phyloP scores from a whole-genome alignment of 2,888 invertebrate genomes.

The Protonemura montana region DNA sequence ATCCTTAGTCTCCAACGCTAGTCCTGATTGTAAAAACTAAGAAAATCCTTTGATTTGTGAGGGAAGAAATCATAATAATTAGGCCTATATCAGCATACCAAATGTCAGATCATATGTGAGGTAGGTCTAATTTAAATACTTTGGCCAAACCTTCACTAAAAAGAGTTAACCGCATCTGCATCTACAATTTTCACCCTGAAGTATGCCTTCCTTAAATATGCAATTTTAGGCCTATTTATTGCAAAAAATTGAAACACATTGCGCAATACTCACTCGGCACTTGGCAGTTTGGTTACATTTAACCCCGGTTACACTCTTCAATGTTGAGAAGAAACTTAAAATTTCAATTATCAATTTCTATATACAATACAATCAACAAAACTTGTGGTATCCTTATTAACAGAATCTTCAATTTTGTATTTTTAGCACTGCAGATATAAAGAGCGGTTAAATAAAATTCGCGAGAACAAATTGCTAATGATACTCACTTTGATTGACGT shows the following conservation, averaged over 20 bases:
- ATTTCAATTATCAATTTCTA: no score
- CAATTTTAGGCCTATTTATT: not conserved
- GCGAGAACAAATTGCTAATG: not conserved
- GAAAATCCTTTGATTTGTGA: not conserved
- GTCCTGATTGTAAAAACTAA: no score
- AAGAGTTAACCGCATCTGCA: not conserved
- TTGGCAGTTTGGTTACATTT: no score
- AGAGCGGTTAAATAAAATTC: not conserved
- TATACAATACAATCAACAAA: no score
- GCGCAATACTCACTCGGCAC: not conserved
- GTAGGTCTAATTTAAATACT: not conserved
- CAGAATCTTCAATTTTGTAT: not conserved
- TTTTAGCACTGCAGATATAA: not conserved
- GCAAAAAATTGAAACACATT: not conserved
- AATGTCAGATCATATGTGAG: constrained; percentile 33
- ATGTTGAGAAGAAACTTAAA: no score
- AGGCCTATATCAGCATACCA: constrained; percentile 38
- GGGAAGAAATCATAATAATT: constrained; percentile 1
- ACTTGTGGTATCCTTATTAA: not conserved
- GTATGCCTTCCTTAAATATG: not conserved
- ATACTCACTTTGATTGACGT: constrained; percentile 26
- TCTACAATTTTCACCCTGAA: no score
- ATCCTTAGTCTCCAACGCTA: no score
- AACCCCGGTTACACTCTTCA: no score
- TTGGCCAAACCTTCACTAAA: not conserved